Evolutionary conservation across 2,797 vertebrate genomes (phyloP).

Genomic region (Clarias laeviceps): DNA sequence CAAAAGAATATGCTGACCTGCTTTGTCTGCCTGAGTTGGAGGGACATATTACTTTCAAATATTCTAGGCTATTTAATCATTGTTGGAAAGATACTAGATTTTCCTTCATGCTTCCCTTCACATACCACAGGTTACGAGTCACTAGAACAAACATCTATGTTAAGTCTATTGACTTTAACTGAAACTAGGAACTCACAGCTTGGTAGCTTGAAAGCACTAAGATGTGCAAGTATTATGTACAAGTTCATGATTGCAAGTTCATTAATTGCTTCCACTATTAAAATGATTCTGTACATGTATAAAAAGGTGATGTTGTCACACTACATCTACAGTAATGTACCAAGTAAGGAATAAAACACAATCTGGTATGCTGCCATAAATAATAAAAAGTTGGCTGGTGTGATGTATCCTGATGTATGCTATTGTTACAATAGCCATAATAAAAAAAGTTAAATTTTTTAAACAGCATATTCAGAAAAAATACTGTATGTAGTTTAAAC

Average conservation of each 20-base stretch:
- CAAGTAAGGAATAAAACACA: neutral
- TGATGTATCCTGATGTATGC: neutral
- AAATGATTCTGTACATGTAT: neutral
- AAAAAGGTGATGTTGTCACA: neutral
- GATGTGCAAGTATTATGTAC: neutral
- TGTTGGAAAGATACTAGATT: neutral
- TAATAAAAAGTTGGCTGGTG: neutral
- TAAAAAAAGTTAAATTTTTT: neutral
- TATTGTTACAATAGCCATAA: neutral
- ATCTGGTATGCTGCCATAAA: neutral
- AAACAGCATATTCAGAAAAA: neutral
- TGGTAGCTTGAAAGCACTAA: neutral
- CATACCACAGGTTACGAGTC: neutral
- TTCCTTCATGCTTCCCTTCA: neutral
- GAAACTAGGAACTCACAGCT: neutral
- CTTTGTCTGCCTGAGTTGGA: neutral
- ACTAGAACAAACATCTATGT: conserved; percentile 1
- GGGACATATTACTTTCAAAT: neutral
- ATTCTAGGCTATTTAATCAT: neutral
- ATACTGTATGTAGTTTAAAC: neutral
- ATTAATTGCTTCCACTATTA: neutral
- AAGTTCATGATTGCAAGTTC: too few relatives aligned
- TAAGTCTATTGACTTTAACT: neutral
- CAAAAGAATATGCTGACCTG: neutral
- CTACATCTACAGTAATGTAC: neutral